Conservation (phyloP, 2,113 vertebrate genomes). For the Ophthalmolycus amberensis region DNA sequence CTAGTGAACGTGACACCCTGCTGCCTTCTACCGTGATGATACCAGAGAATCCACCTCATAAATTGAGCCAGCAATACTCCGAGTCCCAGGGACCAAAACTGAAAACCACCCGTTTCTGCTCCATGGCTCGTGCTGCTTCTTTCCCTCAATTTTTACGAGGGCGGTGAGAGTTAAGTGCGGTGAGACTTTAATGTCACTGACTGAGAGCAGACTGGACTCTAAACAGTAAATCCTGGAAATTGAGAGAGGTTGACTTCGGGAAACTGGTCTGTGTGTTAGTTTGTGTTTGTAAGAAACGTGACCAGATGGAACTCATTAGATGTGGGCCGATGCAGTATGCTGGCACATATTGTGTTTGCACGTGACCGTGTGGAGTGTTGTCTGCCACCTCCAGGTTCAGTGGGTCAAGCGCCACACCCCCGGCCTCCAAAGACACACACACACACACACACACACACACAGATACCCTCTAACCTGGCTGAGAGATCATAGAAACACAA, state of each 20-base stretch:
- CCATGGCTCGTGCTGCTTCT: neutral
- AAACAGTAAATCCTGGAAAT: constrained; percentile 49
- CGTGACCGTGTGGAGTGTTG: constrained; percentile 38
- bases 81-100: neutral
- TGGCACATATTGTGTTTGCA: constrained; percentile 61
- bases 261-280: constrained; percentile 31
- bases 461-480: constrained; percentile 18
- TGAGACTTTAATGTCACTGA: constrained; percentile 52
- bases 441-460: constrained; percentile 28
- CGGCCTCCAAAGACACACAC: constrained; percentile 20
- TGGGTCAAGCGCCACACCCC: constrained; percentile 36
- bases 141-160: constrained; percentile 4
- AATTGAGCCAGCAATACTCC: neutral
- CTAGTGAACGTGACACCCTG: neutral
- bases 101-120: constrained; percentile 1
- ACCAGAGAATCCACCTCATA: neutral
- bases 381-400: constrained; percentile 65
- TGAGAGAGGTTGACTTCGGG: constrained; percentile 29
- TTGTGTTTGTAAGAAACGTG: constrained; percentile 67
- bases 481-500: constrained; percentile 31
- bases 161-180: constrained; percentile 47
- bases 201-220: constrained; percentile 38
- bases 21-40: neutral
- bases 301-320: constrained; percentile 82
- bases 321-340: constrained; percentile 71